Percentiles rank a stretch among this genome's conserved stretches.
phyloP scores from a whole-genome alignment of 2,888 invertebrate genomes.

The Stenoptilia bipunctidactyla region DNA sequence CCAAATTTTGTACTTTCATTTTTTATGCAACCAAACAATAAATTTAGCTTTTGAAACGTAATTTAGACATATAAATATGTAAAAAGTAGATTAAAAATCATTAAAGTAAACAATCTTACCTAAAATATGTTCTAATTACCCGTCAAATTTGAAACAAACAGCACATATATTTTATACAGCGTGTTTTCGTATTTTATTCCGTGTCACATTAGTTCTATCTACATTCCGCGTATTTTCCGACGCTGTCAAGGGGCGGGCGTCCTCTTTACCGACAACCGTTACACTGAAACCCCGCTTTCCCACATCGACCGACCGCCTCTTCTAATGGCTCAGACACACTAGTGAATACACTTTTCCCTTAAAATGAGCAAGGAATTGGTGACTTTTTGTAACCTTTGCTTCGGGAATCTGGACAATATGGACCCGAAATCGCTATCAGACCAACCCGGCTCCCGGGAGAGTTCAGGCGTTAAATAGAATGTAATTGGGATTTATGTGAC shows the following conservation, averaged over 20 bases:
- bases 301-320: constrained; percentile 33
- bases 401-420: no score
- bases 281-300: constrained; percentile 38
- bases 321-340: no score
- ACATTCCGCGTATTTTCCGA: constrained; percentile 4
- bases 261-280: constrained; percentile 27
- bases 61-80: no score
- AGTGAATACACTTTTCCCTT: no score
- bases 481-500: no score
- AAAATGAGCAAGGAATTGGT: no score
- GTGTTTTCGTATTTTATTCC: not conserved
- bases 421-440: no score
- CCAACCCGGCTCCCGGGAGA: no score
- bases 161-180: not conserved
- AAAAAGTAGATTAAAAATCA: no score
- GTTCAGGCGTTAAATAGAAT: no score
- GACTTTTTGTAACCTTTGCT: no score
- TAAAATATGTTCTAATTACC: not conserved
- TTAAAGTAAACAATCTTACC: not conserved
- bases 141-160: not conserved
- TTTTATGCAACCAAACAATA: not conserved
- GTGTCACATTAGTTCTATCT: constrained; percentile 5
- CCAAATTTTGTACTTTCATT: constrained; percentile 34
- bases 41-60: no score
- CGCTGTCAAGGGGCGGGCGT: constrained; percentile 24